phyloP scores from a whole-genome alignment of 2,113 vertebrate species.

The Pelodiscus sinensis region DNA sequence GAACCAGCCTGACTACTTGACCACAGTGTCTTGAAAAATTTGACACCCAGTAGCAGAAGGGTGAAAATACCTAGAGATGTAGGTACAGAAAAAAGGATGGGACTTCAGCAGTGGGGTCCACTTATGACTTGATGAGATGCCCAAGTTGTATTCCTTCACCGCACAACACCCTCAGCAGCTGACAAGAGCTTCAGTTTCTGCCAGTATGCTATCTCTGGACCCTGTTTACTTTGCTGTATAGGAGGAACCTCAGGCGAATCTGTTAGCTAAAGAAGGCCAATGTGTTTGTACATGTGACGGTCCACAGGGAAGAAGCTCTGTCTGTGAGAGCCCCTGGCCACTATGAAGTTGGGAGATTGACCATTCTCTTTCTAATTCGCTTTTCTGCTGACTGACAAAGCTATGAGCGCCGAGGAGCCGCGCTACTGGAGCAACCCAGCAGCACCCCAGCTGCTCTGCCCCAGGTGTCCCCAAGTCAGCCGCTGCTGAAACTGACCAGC shows the following conservation, averaged over 20 bases:
- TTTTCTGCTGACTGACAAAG: neutral
- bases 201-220: neutral
- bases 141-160: neutral
- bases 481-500: too few relatives aligned
- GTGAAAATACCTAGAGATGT: neutral
- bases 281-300: neutral
- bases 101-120: neutral
- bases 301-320: neutral
- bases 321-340: neutral
- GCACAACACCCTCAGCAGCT: neutral
- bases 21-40: neutral
- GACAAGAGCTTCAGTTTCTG: neutral
- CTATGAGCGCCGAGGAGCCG: too few relatives aligned
- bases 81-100: neutral
- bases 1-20: neutral
- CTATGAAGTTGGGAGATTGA: neutral
- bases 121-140: neutral
- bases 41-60: neutral
- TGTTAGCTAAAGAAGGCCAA: neutral
- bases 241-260: neutral
- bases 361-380: conserved; percentile 16
- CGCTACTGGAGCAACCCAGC: too few relatives aligned
- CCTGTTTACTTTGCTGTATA: neutral
- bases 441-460: too few relatives aligned
- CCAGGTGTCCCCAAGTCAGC: too few relatives aligned